Conservation (phyloP, 2,888 invertebrate genomes). For the Diabrotica balteata region DNA sequence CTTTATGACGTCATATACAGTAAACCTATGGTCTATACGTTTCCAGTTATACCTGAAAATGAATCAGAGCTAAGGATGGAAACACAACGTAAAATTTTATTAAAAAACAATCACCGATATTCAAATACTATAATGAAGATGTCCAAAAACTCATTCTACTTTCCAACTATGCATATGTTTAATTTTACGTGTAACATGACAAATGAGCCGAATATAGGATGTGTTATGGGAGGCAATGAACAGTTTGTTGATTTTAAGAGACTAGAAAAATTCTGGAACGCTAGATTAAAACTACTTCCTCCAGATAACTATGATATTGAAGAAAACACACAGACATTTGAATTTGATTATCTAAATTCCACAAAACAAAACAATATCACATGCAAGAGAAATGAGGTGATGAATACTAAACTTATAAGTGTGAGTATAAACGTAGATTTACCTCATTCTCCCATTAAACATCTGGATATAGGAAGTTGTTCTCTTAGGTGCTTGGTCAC, state of each 20-base stretch:
- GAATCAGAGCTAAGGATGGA: slow-evolving; percentile 59
- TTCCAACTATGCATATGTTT: slow-evolving; percentile 67
- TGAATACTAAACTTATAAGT: slow-evolving; percentile 56
- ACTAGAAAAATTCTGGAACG: slow-evolving; percentile 34
- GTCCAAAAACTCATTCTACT: slow-evolving; percentile 65
- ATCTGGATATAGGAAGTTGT: slow-evolving; percentile 62
- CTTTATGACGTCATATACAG: slow-evolving; percentile 57
- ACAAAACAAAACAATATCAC: slow-evolving; percentile 37
- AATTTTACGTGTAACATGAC: slow-evolving; percentile 51
- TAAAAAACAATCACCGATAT: slow-evolving; percentile 67
- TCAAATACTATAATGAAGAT: slow-evolving; percentile 66
- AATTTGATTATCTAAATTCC: slow-evolving; percentile 39
- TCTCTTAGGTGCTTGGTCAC: slow-evolving; percentile 68
- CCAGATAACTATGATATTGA: slow-evolving; percentile 45
- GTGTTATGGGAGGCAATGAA: slow-evolving; percentile 43
- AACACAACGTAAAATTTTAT: slow-evolving; percentile 55
- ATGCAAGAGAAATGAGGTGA: slow-evolving; percentile 54
- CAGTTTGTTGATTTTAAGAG: slow-evolving; percentile 35
- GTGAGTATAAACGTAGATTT: slow-evolving; percentile 59
- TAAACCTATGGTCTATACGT: slow-evolving; percentile 59
- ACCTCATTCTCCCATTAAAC: slow-evolving; percentile 56
- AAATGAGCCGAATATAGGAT: slow-evolving; percentile 29
- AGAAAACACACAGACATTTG: slow-evolving; percentile 42
- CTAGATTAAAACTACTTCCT: slow-evolving; percentile 30
- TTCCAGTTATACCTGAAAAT: slow-evolving; percentile 46